A percentile compares a stretch with the other conserved stretches of the same genome.
Evolutionary conservation across 1,140 invertebrate species (phyloP).

Genomic region (Aphelenchoides avenae): DNA sequence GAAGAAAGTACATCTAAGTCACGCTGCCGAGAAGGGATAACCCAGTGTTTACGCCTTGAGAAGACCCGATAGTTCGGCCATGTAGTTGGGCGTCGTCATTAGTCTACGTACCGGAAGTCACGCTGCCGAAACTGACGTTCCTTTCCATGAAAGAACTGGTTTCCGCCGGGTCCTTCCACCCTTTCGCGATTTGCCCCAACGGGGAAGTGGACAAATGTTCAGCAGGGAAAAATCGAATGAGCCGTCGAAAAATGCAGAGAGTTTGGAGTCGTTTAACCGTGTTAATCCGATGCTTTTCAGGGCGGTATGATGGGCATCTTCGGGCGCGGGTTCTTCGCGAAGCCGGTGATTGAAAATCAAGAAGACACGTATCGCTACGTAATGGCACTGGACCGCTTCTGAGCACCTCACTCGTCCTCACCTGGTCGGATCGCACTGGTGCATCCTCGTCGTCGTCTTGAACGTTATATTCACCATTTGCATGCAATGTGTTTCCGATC

Average conservation of each 20-base stretch:
- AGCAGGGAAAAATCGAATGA: neutral
- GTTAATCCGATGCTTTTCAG: neutral
- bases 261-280: neutral
- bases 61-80: too few species aligned
- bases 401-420: too few species aligned
- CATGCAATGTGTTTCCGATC: too few species aligned
- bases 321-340: constrained; percentile 30
- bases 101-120: too few species aligned
- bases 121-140: too few species aligned
- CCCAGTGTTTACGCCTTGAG: too few species aligned
- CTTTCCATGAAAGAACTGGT: constrained; percentile 10
- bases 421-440: too few species aligned
- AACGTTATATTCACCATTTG: too few species aligned
- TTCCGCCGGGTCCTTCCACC: neutral
- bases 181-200: constrained; percentile 13
- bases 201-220: neutral
- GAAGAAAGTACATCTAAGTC: too few species aligned
- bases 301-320: constrained; percentile 34
- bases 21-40: neutral
- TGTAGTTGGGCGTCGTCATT: too few species aligned
- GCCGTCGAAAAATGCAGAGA: neutral
- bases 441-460: too few species aligned
- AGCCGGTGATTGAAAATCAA: constrained; percentile 27
- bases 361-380: constrained; percentile 43
- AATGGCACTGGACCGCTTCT: constrained; percentile 38